phyloP scores from a whole-genome alignment of 2,888 invertebrate species.

The Melanotus villosus region DNA sequence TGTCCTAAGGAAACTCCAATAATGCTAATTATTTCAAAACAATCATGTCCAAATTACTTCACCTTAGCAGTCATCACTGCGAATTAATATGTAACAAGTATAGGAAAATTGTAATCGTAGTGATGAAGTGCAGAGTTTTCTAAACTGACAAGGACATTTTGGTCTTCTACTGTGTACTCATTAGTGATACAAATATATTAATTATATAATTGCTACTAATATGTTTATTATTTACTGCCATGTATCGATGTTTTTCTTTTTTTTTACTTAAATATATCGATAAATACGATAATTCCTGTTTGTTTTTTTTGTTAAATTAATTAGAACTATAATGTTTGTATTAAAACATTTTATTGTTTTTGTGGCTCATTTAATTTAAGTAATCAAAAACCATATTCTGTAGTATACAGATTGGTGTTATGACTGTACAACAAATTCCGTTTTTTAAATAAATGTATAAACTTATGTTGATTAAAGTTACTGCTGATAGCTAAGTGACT shows the following conservation, averaged over 20 bases:
- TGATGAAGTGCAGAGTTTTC: not conserved
- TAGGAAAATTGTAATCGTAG: not conserved
- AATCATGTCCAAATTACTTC: conserved; percentile 1
- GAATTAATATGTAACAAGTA: no score
- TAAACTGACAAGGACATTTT: conserved; percentile 12
- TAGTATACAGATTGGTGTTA: no score
- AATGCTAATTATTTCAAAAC: not conserved
- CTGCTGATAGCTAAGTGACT: no score
- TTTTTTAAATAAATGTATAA: no score
- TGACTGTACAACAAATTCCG: no score
- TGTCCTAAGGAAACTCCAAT: conserved; percentile 5
- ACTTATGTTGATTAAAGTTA: no score
- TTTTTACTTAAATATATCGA: conserved; percentile 40
- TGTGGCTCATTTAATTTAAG: no score
- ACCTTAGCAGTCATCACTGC: not conserved
- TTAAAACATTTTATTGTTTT: no score
- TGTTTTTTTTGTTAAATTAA: no score
- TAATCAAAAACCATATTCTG: no score
- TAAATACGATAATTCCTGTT: not conserved
- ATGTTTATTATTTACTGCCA: conserved; percentile 38
- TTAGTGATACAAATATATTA: conserved; percentile 31
- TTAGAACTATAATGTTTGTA: no score
- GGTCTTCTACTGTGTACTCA: conserved; percentile 23
- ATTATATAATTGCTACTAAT: conserved; percentile 34
- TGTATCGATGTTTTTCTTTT: conserved; percentile 43